Percentiles rank a stretch among this genome's conserved stretches.
These are phyloP conservation scores for Chamaetylas fuelleborni DNA, from an alignment of 2,113 vertebrate species.

Conservation along the genomic window DNA sequence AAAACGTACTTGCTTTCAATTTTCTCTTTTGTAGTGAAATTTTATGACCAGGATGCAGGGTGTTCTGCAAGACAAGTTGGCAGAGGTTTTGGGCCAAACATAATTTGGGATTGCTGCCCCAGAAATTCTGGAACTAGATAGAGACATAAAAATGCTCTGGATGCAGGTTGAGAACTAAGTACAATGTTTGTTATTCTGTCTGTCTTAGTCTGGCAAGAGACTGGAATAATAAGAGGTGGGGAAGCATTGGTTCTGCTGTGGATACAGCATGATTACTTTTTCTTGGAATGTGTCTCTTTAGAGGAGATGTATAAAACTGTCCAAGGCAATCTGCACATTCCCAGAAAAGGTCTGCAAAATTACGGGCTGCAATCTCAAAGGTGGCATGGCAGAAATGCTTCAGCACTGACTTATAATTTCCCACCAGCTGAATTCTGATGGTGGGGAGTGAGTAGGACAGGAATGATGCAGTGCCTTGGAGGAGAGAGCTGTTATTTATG, in stretches of 20 bases:
- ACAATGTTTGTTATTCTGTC: conserved; percentile 46
- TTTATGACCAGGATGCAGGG: not conserved
- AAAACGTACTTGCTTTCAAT: not conserved
- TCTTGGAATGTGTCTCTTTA: not conserved
- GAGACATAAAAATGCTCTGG: conserved; percentile 20
- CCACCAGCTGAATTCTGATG: not conserved
- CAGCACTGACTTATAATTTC: not conserved
- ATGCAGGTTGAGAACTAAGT: conserved; percentile 22
- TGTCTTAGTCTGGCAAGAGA: conserved; percentile 37
- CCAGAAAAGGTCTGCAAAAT: conserved; percentile 38
- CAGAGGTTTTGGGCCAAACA: conserved; percentile 27
- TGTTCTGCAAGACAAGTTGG: conserved; percentile 10
- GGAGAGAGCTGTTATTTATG: not conserved
- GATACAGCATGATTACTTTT: not conserved
- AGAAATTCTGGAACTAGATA: not conserved
- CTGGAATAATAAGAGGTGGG: conserved; percentile 28
- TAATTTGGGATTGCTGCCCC: not conserved
- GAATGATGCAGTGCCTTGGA: not conserved
- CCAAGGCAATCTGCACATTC: not conserved
- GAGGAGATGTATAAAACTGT: not conserved
- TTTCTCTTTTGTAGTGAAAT: conserved; percentile 2
- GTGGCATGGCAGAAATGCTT: not conserved
- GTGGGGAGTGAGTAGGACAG: not conserved
- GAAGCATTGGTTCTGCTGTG: conserved; percentile 38
- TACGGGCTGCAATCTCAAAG: not conserved